These are phyloP conservation scores for Cassiopea andromeda DNA, from an alignment of 30 jellyfish, hydroid and myxozoan genomes.

Conservation along the genomic window DNA sequence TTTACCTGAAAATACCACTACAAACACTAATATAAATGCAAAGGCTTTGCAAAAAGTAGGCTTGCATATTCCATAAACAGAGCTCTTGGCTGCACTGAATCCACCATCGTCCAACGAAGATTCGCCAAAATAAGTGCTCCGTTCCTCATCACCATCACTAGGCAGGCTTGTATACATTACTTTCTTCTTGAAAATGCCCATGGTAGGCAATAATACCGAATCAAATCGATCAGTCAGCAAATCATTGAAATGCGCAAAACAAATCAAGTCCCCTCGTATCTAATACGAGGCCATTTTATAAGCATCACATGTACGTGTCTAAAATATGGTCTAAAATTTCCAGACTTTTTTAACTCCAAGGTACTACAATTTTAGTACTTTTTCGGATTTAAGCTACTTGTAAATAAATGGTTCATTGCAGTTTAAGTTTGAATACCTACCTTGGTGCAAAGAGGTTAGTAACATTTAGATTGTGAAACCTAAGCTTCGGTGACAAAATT, in stretches of 20 bases:
- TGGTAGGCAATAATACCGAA: not conserved
- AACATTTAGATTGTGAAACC: no score
- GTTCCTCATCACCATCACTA: slow-evolving; percentile 38
- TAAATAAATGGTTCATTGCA: no score
- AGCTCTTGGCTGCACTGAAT: not conserved
- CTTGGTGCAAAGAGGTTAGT: no score
- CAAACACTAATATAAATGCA: not conserved
- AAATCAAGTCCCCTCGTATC: not conserved
- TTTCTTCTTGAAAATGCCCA: slow-evolving; percentile 23
- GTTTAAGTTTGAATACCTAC: no score
- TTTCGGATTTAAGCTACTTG: no score
- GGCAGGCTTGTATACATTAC: slow-evolving; percentile 43
- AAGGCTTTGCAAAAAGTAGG: slow-evolving; percentile 38
- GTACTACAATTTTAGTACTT: no score
- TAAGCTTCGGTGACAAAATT: no score
- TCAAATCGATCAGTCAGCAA: no score
- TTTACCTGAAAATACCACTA: slow-evolving; percentile 9
- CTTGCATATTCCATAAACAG: slow-evolving; percentile 1
- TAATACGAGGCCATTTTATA: not conserved
- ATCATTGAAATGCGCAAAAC: no score
- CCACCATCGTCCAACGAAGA: slow-evolving; percentile 8
- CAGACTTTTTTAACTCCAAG: no score
- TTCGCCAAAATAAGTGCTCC: slow-evolving; percentile 43
- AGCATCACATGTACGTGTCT: no score
- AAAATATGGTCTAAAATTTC: no score